A percentile compares a stretch with the other conserved stretches of the same genome.
These are phyloP conservation scores for Mus caroli DNA, from an alignment of 2,797 vertebrate genomes.

Conservation along the genomic window DNA sequence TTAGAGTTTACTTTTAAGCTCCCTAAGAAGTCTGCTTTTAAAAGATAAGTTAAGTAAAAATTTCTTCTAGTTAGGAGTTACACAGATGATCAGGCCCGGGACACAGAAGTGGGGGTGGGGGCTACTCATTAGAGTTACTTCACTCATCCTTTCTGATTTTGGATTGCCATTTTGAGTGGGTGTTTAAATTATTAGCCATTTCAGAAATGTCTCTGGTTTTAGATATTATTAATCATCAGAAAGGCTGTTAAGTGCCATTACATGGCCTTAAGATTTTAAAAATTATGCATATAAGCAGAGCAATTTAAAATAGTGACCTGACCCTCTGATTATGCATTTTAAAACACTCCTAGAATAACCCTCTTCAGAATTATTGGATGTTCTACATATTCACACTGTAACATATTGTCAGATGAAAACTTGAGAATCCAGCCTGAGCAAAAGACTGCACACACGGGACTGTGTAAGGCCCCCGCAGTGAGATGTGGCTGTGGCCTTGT, in stretches of 20 bases:
- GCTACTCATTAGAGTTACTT: constrained; percentile 51
- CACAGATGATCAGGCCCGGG: constrained; percentile 18
- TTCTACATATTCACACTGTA: constrained; percentile 28
- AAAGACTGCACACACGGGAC: neutral
- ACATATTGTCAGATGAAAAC: constrained; percentile 35
- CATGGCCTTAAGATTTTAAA: constrained; percentile 66
- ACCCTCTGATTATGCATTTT: constrained; percentile 36
- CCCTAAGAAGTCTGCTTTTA: constrained; percentile 33
- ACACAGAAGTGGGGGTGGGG: neutral
- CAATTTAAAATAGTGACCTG: constrained; percentile 68
- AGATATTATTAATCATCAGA: constrained; percentile 64
- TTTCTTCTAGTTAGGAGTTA: constrained; percentile 65
- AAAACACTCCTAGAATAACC: constrained; percentile 54
- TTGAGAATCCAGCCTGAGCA: constrained; percentile 30
- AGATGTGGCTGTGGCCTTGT: neutral
- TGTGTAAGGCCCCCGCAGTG: no score
- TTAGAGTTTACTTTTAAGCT: constrained; percentile 60
- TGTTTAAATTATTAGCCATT: constrained; percentile 74
- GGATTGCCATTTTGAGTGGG: constrained; percentile 53
- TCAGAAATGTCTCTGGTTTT: constrained; percentile 63
- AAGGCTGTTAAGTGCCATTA: constrained; percentile 71
- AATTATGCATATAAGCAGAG: constrained; percentile 72
- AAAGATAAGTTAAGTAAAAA: constrained; percentile 51
- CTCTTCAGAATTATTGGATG: constrained; percentile 47
- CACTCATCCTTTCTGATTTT: constrained; percentile 62